phyloP scores from a whole-genome alignment of 2,888 invertebrate species.

The Melanostoma mellinum region DNA sequence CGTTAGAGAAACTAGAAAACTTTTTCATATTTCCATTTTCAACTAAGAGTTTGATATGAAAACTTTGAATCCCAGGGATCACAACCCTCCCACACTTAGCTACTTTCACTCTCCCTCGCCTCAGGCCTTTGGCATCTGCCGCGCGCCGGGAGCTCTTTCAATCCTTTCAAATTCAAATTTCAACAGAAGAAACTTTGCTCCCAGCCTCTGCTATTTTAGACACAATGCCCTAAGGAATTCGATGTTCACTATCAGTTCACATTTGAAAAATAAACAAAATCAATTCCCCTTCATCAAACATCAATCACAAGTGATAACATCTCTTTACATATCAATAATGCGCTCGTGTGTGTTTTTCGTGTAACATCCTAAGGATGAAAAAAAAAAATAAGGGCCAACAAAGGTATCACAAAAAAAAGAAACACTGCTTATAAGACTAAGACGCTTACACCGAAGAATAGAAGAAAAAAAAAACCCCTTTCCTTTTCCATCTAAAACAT shows the following conservation, averaged over 20 bases:
- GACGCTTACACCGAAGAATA: not conserved
- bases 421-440: slow-evolving; percentile 15
- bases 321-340: slow-evolving; percentile 72
- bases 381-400: slow-evolving; percentile 20
- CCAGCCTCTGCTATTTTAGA: not conserved
- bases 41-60: too few species aligned
- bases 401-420: slow-evolving; percentile 22
- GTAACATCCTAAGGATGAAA: slow-evolving; percentile 52
- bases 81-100: too few species aligned
- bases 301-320: slow-evolving; percentile 73
- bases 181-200: not conserved
- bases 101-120: too few species aligned
- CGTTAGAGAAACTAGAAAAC: too few species aligned
- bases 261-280: slow-evolving; percentile 63
- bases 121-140: too few species aligned
- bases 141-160: too few species aligned
- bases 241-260: slow-evolving; percentile 43
- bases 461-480: slow-evolving; percentile 8
- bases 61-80: too few species aligned
- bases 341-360: slow-evolving; percentile 34
- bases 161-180: not conserved
- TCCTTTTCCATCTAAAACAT: slow-evolving; percentile 21
- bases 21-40: too few species aligned
- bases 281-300: slow-evolving; percentile 70
- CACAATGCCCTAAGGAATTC: slow-evolving; percentile 25